A percentile compares a stretch with the other conserved stretches of the same genome.
Conservation (phyloP, 2,797 vertebrate species). For the Zenarchopterus dispar region DNA sequence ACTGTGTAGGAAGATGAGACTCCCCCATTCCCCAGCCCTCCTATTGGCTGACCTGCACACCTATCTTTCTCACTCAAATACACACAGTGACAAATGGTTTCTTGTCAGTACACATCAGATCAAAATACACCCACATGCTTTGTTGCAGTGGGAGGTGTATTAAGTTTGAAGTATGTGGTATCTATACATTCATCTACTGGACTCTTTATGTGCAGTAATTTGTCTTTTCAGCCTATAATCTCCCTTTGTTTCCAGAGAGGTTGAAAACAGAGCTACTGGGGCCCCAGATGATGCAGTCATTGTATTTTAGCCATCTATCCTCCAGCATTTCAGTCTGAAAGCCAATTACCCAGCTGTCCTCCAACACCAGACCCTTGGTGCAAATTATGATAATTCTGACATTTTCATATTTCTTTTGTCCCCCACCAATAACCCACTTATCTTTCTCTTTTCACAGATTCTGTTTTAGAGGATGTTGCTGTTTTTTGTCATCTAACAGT, state of each 20-base stretch:
- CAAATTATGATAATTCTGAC: conserved; percentile 48
- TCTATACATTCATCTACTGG: not conserved
- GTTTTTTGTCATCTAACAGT: conserved; percentile 54
- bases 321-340: conserved; percentile 30
- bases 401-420: conserved; percentile 49
- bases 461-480: conserved; percentile 47
- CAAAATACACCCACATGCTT: not conserved
- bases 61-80: not conserved
- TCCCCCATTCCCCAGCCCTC: too few species aligned
- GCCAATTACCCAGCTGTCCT: conserved; percentile 36
- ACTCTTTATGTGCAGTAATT: not conserved
- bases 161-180: not conserved
- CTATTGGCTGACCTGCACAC: not conserved
- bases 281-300: conserved; percentile 9
- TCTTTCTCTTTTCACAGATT: conserved; percentile 41
- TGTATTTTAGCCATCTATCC: conserved; percentile 18
- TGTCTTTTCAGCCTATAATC: conserved; percentile 16
- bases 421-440: conserved; percentile 37
- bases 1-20: too few species aligned
- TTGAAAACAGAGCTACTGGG: conserved; percentile 1
- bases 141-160: not conserved
- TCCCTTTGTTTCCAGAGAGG: conserved; percentile 13
- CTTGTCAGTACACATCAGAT: conserved; percentile 1
- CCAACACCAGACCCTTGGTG: conserved; percentile 21
- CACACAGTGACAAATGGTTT: not conserved